Percentiles rank a stretch among this genome's conserved stretches.
Evolutionary conservation across 2,797 vertebrate species (phyloP).

Genomic region (Tympanoctomys barrerae): DNA sequence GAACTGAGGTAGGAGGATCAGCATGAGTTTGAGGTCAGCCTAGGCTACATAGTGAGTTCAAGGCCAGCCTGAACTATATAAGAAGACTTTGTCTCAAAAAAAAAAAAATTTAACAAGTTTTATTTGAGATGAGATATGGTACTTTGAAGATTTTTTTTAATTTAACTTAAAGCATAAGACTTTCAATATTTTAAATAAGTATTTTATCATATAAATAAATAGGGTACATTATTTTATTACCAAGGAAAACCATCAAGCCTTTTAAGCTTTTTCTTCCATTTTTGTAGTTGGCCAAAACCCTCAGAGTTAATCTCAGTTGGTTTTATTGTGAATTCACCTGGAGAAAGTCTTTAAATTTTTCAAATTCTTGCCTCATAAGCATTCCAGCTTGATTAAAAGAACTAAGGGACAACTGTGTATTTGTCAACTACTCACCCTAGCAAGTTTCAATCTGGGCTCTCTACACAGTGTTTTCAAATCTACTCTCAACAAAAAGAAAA

Average conservation of each 20-base stretch:
- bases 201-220: slow-evolving; percentile 44
- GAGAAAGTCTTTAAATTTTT: slow-evolving; percentile 61
- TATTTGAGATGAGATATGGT: not conserved
- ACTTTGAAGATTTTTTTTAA: slow-evolving; percentile 1
- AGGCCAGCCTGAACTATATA: not conserved
- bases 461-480: slow-evolving; percentile 51
- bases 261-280: slow-evolving; percentile 35
- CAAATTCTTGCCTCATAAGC: not conserved
- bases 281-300: slow-evolving; percentile 4
- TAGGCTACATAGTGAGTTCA: not conserved
- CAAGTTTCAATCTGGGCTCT: not conserved
- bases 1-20: not conserved
- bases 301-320: slow-evolving; percentile 19
- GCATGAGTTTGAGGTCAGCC: not conserved
- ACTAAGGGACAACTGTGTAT: not conserved
- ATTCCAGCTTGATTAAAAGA: slow-evolving; percentile 36
- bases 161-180: not conserved
- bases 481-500: not conserved
- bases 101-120: not conserved
- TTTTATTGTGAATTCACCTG: slow-evolving; percentile 44
- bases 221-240: not conserved
- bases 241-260: slow-evolving; percentile 43
- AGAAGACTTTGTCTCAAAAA: not conserved
- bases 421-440: not conserved
- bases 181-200: slow-evolving; percentile 32